Conservation (phyloP, 2,888 invertebrate species). For the Frankliniella fusca region DNA sequence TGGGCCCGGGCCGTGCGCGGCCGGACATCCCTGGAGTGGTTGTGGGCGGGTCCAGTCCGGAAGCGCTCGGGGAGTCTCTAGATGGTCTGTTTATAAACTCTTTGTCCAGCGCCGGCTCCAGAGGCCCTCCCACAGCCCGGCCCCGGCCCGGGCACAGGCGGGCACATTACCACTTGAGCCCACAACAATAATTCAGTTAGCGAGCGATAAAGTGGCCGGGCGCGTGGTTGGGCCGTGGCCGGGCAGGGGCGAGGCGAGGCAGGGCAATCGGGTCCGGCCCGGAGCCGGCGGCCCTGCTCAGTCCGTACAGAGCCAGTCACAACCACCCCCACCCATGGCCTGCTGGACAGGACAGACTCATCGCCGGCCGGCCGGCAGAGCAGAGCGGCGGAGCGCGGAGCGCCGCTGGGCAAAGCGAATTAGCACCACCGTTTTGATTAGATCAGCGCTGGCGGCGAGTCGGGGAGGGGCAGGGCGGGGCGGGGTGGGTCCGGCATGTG, state of each 20-base stretch:
- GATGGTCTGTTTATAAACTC: neutral
- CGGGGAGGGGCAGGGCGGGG: neutral
- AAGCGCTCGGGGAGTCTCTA: too few relatives aligned
- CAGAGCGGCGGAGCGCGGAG: neutral
- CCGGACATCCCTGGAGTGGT: too few relatives aligned
- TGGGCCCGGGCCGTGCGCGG: neutral
- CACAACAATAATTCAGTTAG: slow-evolving; percentile 23
- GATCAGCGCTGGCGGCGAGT: neutral
- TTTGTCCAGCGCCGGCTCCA: neutral
- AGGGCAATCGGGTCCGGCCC: neutral
- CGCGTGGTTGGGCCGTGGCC: neutral
- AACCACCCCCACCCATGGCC: too few relatives aligned
- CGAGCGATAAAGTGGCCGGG: slow-evolving; percentile 3
- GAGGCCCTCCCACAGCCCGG: neutral
- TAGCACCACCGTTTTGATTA: neutral
- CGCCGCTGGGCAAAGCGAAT: neutral
- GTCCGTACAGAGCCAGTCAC: too few relatives aligned
- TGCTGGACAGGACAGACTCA: too few relatives aligned
- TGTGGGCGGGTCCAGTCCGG: too few relatives aligned
- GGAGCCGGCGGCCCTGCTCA: too few relatives aligned
- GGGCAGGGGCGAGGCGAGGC: neutral
- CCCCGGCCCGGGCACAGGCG: neutral
- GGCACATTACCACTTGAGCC: slow-evolving; percentile 10
- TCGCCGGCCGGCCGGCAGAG: neutral
- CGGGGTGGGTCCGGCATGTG: too few relatives aligned